A percentile compares a stretch with the other conserved stretches of the same genome.
phyloP scores from a whole-genome alignment of 2,113 vertebrate species.

The Aldabrachelys gigantea region DNA sequence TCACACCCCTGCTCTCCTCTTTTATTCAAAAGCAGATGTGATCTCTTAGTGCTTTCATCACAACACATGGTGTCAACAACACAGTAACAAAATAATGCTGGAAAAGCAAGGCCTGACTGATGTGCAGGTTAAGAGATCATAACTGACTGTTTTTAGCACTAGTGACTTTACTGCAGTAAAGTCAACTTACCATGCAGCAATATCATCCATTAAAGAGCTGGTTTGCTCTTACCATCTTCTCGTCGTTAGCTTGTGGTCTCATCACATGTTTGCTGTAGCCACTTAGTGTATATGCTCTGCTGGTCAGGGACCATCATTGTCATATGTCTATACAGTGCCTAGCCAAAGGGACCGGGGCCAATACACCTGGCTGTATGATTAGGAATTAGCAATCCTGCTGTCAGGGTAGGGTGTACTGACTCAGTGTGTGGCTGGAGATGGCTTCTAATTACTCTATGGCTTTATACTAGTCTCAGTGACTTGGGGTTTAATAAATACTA shows the following conservation, averaged over 20 bases:
- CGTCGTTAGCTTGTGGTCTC: background rate
- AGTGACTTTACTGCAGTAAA: constrained; percentile 19
- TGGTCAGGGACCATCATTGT: background rate
- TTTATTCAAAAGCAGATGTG: too few relatives aligned
- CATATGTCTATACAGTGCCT: background rate
- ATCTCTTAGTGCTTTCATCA: background rate
- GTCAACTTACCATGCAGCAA: background rate
- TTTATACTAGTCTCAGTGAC: background rate
- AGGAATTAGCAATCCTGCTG: background rate
- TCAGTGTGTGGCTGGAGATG: background rate
- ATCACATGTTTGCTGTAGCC: background rate
- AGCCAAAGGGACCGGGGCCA: background rate
- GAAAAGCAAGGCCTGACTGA: background rate
- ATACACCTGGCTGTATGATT: background rate
- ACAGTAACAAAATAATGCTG: background rate
- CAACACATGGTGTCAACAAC: background rate
- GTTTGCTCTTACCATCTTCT: background rate
- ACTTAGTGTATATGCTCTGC: background rate
- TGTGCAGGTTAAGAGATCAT: background rate
- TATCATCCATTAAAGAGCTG: background rate
- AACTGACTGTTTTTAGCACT: background rate
- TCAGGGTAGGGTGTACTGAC: background rate
- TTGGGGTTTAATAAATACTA: background rate
- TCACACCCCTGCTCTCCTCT: background rate
- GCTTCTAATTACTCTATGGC: background rate